These are phyloP conservation scores for Molothrus aeneus DNA, from an alignment of 2,797 vertebrate genomes.

Conservation along the genomic window DNA sequence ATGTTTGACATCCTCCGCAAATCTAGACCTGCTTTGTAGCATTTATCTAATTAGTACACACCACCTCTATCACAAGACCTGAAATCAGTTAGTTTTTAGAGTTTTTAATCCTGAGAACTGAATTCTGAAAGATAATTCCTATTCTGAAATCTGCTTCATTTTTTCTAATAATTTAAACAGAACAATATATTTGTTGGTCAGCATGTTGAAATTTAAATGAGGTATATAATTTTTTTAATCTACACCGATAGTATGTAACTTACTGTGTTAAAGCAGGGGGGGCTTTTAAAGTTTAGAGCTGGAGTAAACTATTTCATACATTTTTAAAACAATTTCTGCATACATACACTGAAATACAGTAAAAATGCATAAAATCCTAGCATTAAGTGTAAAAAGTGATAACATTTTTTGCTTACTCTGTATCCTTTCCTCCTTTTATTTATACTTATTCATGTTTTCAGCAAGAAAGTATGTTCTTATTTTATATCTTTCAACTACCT, in stretches of 20 bases:
- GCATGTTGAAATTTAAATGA: not conserved
- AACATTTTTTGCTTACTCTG: not conserved
- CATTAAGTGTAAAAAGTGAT: not conserved
- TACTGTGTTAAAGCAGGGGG: not conserved
- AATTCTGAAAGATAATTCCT: not conserved
- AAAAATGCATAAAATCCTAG: not conserved
- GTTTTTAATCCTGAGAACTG: not conserved
- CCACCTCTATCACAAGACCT: not conserved
- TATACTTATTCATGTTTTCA: not conserved
- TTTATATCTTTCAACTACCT: not conserved
- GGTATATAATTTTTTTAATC: not conserved
- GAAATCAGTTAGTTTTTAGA: not conserved
- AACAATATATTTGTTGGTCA: not conserved
- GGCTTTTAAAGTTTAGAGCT: not conserved
- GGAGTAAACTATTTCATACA: not conserved
- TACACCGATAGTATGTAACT: not conserved
- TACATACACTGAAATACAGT: not conserved
- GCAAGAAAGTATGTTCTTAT: not conserved
- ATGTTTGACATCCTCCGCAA: not conserved
- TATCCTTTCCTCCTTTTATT: not conserved
- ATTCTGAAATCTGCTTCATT: not conserved
- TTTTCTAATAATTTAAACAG: not conserved
- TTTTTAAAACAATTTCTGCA: not conserved
- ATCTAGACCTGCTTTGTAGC: not conserved
- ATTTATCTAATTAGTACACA: not conserved